Conservation (phyloP, 2,113 vertebrate species). For the Tamias sibiricus region DNA sequence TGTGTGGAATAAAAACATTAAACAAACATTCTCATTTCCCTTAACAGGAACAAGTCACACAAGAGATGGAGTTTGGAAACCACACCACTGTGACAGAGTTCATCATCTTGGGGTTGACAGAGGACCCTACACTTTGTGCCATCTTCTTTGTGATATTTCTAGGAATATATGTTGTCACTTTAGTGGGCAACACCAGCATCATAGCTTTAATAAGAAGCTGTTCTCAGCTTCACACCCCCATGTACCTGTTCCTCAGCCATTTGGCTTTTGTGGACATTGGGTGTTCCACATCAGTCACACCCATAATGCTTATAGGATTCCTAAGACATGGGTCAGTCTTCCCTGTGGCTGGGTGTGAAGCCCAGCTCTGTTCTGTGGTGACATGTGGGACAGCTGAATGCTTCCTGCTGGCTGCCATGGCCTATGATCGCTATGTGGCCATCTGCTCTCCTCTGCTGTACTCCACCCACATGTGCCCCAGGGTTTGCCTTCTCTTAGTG, state of each 20-base stretch:
- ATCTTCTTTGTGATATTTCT: slow-evolving; percentile 71
- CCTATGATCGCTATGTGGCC: slow-evolving; percentile 74
- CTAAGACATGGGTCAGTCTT: not conserved
- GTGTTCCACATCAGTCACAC: slow-evolving; percentile 55
- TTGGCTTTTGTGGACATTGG: slow-evolving; percentile 71
- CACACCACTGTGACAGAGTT: not conserved
- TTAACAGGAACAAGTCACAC: slow-evolving; percentile 32
- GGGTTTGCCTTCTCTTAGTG: slow-evolving; percentile 34
- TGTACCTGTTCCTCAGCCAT: slow-evolving; percentile 73
- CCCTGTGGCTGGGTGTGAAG: slow-evolving; percentile 56
- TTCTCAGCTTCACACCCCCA: slow-evolving; percentile 67
- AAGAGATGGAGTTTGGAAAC: slow-evolving; percentile 38
- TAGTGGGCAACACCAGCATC: slow-evolving; percentile 68
- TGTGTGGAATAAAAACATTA: not conserved
- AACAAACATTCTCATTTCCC: not conserved
- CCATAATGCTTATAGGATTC: slow-evolving; percentile 53
- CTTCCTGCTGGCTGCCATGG: slow-evolving; percentile 79
- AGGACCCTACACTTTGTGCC: not conserved
- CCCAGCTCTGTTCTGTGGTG: slow-evolving; percentile 48
- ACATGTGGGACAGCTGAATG: slow-evolving; percentile 67
- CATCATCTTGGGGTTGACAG: slow-evolving; percentile 73
- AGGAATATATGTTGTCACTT: slow-evolving; percentile 67
- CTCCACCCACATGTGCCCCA: slow-evolving; percentile 9
- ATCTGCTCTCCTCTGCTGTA: slow-evolving; percentile 79
- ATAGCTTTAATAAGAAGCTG: slow-evolving; percentile 60